phyloP scores from a whole-genome alignment of 2,113 vertebrate species.

The Ceyx melanurus region DNA sequence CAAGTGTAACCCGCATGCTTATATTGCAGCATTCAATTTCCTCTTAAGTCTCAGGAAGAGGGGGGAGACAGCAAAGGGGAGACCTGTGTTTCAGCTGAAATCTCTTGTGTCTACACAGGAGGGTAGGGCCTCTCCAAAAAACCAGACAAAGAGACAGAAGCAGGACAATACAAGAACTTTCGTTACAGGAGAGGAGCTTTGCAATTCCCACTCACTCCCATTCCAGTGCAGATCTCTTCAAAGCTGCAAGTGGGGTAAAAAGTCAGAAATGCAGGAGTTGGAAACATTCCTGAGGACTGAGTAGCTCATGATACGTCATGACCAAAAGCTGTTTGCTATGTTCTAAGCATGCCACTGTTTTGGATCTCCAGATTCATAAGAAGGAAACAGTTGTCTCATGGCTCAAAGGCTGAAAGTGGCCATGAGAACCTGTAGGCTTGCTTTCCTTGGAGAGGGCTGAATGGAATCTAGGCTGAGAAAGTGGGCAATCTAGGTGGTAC shows the following conservation, averaged over 20 bases:
- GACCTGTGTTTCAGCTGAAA: conserved; percentile 30
- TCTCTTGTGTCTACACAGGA: not conserved
- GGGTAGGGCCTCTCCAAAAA: conserved; percentile 42
- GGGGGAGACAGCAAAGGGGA: conserved; percentile 5
- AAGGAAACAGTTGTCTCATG: not conserved
- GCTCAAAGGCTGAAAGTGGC: not conserved
- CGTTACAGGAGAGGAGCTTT: not conserved
- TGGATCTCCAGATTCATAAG: not conserved
- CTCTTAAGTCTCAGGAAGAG: not conserved
- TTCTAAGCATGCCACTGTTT: not conserved
- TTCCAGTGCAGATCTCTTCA: not conserved
- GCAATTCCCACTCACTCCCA: rapidly evolving
- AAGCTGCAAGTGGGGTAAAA: not conserved
- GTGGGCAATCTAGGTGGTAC: not conserved
- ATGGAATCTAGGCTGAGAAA: not conserved
- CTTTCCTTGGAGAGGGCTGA: not conserved
- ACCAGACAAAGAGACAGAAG: conserved; percentile 13
- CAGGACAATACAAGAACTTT: not conserved
- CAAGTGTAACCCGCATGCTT: conserved; percentile 46
- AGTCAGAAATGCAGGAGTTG: not conserved
- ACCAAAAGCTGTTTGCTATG: not conserved
- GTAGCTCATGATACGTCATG: not conserved
- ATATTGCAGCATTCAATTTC: conserved; percentile 57
- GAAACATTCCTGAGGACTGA: not conserved
- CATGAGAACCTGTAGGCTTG: not conserved